Base-by-base conservation (phyloP, 2,797 vertebrate genomes). In the Betta splendens region DNA sequence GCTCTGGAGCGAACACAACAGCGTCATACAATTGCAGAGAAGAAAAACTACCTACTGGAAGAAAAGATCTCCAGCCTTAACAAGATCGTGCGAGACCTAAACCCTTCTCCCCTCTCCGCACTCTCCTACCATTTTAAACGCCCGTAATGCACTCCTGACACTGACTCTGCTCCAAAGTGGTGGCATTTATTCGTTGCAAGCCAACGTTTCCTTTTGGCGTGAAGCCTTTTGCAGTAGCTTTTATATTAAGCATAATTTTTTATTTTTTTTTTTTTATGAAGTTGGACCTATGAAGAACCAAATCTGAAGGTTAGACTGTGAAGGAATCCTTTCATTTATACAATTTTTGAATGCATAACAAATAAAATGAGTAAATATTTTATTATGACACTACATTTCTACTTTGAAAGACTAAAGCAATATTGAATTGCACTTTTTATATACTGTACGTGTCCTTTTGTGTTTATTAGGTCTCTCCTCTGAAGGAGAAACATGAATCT, bases 1-100 rank as follows among this genome's bases (percentile, higher is more conserved):
- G 93, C 94, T 31, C 83, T 98, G 90, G 94, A 96, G 88, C 84
- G 86, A 33, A 96, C 94, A 0, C 94, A 96, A 69, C 93, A 95
- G 81, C 81, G 93, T 43, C 94, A 98, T 55, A 95, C 93, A 65
- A 93, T 91, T 0, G 80, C 93, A 0, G 95, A 98, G 76, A 97
- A 95, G 91, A 98, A 93, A 70, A 98, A 97, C 89, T 96, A 94
- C 79, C 90, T 98, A 5, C 89, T 98, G 33, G 96, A 97, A 13
- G 96, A 98, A 83, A 98, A 98, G 82, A 96, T 98, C 58, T 94
- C 92, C 59, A 96, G 92, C 77, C 94, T 98, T 22, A 95, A 93
- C 77, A 93, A 93, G 40, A 96, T 97, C 0, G 92, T 98, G 48
- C 92, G 90, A 54, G 95, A 94, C 43, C 81, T 98, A 35, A 93